Percentiles rank a stretch among this genome's conserved stretches.
These are phyloP conservation scores for Noctua comes DNA, from an alignment of 2,888 invertebrate genomes.

Conservation along the genomic window DNA sequence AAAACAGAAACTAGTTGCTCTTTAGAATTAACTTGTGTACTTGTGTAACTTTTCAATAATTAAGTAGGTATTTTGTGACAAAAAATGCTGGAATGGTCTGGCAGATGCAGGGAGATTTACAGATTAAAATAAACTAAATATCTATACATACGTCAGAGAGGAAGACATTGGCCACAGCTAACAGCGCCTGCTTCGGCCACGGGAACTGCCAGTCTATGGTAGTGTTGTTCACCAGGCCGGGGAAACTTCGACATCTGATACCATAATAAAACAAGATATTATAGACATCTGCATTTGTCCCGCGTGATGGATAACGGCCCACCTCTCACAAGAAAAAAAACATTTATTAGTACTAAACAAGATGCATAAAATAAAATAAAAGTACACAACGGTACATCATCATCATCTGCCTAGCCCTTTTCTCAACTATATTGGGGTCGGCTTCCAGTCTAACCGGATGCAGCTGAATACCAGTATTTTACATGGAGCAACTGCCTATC, in stretches of 20 bases:
- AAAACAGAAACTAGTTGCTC: neutral
- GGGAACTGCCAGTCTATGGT: slow-evolving; percentile 98
- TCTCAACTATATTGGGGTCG: too few relatives aligned
- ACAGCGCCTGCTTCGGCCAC: slow-evolving; percentile 97
- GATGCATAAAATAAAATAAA: too few relatives aligned
- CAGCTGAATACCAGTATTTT: too few relatives aligned
- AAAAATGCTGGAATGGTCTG: neutral
- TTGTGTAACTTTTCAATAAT: neutral
- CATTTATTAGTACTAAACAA: too few relatives aligned
- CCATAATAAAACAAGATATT: neutral
- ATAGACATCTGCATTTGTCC: neutral
- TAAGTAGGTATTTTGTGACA: neutral
- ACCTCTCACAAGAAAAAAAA: too few relatives aligned
- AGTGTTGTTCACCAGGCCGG: slow-evolving; percentile 97
- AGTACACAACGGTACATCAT: too few relatives aligned
- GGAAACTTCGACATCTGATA: slow-evolving; percentile 95
- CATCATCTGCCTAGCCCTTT: too few relatives aligned
- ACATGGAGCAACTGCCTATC: too few relatives aligned
- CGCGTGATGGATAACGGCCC: neutral
- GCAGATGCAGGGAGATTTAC: too few relatives aligned
- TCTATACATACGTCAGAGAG: slow-evolving; percentile 92
- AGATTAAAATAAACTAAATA: neutral
- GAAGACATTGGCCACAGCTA: slow-evolving; percentile 96
- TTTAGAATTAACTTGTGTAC: too few relatives aligned
- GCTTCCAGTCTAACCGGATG: too few relatives aligned